These are phyloP conservation scores for Diarsia mendica DNA, from an alignment of 2,888 invertebrate genomes.

Conservation along the genomic window DNA sequence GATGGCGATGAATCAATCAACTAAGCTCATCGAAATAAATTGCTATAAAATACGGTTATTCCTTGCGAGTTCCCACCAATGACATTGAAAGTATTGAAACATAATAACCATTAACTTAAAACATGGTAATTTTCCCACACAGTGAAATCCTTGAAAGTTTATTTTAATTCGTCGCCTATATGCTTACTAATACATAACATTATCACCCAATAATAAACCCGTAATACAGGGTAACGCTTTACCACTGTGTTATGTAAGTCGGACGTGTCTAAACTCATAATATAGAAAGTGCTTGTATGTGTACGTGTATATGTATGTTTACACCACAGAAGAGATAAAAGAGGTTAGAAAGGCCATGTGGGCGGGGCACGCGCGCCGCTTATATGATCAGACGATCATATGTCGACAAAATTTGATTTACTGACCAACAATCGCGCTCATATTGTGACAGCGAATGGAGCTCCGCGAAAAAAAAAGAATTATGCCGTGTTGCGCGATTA, in stretches of 20 bases:
- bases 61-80: conserved; percentile 16
- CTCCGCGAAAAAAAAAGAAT: too few relatives aligned
- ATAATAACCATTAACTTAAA: background rate
- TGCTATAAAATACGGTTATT: background rate
- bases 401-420: too few relatives aligned
- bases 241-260: conserved; percentile 40
- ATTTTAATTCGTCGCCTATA: conserved; percentile 1
- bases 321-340: too few relatives aligned
- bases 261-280: conserved; percentile 58
- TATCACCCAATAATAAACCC: conserved; percentile 60
- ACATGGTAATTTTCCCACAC: conserved; percentile 36
- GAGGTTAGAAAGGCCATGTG: too few relatives aligned
- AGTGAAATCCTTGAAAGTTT: conserved; percentile 18
- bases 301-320: conserved; percentile 28
- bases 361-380: too few relatives aligned
- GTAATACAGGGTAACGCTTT: conserved; percentile 46
- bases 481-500: too few relatives aligned
- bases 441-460: too few relatives aligned
- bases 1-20: conserved; percentile 1
- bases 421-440: too few relatives aligned
- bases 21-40: background rate
- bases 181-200: conserved; percentile 26
- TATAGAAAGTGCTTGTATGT: conserved; percentile 48
- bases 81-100: conserved; percentile 25
- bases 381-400: too few relatives aligned